Conservation (phyloP, 2,888 invertebrate genomes). For the Sclerodermus sp. region DNA sequence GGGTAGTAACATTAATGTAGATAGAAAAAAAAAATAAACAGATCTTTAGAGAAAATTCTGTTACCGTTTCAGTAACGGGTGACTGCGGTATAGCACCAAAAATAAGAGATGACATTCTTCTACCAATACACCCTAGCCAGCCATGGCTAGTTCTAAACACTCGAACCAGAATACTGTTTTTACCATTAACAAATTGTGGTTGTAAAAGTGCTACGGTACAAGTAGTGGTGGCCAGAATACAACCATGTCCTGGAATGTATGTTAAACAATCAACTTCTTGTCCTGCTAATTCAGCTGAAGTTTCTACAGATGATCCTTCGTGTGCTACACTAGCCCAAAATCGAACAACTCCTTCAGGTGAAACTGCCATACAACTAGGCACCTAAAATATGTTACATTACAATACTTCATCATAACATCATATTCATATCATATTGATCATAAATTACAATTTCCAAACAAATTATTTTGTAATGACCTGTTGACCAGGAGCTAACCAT, state of each 20-base stretch:
- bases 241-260: conserved; percentile 71
- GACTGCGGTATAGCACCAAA: conserved; percentile 73
- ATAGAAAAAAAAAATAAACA: conserved; percentile 42
- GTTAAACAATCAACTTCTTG: conserved; percentile 81
- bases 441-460: neutral
- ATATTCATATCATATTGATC: conserved; percentile 1
- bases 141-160: conserved; percentile 75
- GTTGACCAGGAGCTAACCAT: conserved; percentile 64
- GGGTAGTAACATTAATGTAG: conserved; percentile 9
- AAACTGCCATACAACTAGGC: conserved; percentile 88
- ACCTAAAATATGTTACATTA: conserved; percentile 56
- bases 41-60: conserved; percentile 25
- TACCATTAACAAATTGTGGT: conserved; percentile 66
- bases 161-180: conserved; percentile 69
- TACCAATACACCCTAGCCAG: conserved; percentile 85
- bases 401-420: no score
- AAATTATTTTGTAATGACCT: conserved; percentile 47
- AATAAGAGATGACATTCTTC: conserved; percentile 77
- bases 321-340: conserved; percentile 91
- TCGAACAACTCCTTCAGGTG: conserved; percentile 90
- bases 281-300: conserved; percentile 82
- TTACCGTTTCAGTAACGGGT: conserved; percentile 67
- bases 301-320: conserved; percentile 82
- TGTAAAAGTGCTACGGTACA: conserved; percentile 79
- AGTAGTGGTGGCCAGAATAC: conserved; percentile 88